A percentile compares a stretch with the other conserved stretches of the same genome.
Conservation (phyloP, 1,140 invertebrate species). For the Drosophila auraria region DNA sequence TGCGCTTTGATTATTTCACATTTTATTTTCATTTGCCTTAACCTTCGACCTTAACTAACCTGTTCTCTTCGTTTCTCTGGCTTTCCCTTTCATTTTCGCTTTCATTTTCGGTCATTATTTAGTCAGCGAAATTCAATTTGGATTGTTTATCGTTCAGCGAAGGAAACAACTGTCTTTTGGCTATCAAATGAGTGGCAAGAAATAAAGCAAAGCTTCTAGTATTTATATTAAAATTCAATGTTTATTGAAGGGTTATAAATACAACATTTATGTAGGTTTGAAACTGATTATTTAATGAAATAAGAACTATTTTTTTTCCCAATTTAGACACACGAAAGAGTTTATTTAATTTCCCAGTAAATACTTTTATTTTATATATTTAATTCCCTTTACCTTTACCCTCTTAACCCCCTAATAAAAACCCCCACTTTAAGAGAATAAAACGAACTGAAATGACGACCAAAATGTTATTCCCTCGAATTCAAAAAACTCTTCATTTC, state of each 20-base stretch:
- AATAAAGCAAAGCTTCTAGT: no score
- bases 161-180: neutral
- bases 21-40: conserved; percentile 59
- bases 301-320: no score
- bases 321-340: no score
- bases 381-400: neutral
- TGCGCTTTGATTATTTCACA: conserved; percentile 75
- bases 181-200: no score
- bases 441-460: conserved; percentile 6
- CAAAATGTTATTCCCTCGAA: conserved; percentile 12
- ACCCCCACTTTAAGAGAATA: neutral
- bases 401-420: neutral
- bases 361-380: neutral
- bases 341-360: no score
- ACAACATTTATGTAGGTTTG: no score
- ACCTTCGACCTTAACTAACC: conserved; percentile 30
- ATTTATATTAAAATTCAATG: no score
- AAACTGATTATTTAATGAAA: no score
- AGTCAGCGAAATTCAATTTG: conserved; percentile 42
- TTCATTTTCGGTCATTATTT: conserved; percentile 27
- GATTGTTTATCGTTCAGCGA: conserved; percentile 31
- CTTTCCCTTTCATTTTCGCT: neutral
- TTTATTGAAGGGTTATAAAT: no score
- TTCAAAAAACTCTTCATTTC: conserved; percentile 48
- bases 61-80: neutral